A percentile compares a stretch with the other conserved stretches of the same genome.
phyloP scores from a whole-genome alignment of 2,888 invertebrate genomes.

The Blera fallax region DNA sequence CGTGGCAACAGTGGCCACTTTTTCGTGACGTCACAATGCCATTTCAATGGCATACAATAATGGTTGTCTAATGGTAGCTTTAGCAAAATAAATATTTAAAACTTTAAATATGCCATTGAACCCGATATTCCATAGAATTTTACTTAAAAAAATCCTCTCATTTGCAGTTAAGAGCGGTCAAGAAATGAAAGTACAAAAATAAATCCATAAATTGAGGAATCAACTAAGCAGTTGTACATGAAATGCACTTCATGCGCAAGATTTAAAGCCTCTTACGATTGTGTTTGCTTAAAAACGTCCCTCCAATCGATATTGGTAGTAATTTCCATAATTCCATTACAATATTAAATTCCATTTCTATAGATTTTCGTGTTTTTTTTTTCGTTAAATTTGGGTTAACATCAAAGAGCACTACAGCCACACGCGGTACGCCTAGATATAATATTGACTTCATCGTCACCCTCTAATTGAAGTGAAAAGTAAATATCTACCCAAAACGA shows the following conservation, averaged over 20 bases:
- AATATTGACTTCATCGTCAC: constrained; percentile 51
- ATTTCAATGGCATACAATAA: too few species aligned
- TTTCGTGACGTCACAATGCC: too few species aligned
- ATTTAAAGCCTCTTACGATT: not conserved
- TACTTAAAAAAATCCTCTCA: not conserved
- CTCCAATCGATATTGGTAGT: not conserved
- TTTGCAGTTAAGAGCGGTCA: not conserved
- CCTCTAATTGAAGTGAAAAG: constrained; percentile 47
- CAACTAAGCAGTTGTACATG: not conserved
- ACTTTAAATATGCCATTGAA: not conserved
- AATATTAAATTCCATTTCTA: not conserved
- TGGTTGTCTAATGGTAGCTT: not conserved
- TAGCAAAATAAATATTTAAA: not conserved
- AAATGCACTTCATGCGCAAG: not conserved
- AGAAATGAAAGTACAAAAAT: not conserved
- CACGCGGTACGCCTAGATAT: constrained; percentile 13
- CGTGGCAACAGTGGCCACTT: too few species aligned
- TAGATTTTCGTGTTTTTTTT: not conserved
- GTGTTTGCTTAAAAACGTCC: not conserved
- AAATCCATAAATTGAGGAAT: not conserved
- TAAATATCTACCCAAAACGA: constrained; percentile 30
- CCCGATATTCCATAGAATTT: not conserved
- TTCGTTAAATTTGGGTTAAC: constrained; percentile 18
- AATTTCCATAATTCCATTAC: constrained; percentile 1
- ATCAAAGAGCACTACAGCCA: constrained; percentile 26